Percentiles rank a stretch among this genome's conserved stretches.
Conservation (phyloP, 2,113 vertebrate genomes). For the Apistogramma diplotaenia region DNA sequence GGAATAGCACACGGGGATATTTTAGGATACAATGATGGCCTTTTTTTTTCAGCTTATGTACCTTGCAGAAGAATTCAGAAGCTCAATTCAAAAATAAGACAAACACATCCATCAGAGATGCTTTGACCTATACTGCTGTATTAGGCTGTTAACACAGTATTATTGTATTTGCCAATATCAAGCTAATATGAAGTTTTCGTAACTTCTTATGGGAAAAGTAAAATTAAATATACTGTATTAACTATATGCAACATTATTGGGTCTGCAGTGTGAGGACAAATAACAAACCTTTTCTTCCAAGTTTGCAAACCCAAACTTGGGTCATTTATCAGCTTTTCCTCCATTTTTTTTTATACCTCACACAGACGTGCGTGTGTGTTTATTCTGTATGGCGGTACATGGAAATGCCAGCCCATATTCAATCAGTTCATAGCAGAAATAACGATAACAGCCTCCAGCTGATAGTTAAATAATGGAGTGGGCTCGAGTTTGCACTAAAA, state of each 20-base stretch:
- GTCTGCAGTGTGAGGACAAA: background rate
- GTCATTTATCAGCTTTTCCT: background rate
- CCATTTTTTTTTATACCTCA: background rate
- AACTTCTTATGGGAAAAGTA: background rate
- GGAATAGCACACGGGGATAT: slow-evolving; percentile 45
- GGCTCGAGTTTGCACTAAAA: slow-evolving; percentile 26
- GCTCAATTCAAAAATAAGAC: background rate
- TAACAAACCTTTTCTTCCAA: background rate
- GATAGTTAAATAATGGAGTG: slow-evolving; percentile 16
- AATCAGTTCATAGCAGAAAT: background rate
- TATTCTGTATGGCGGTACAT: background rate
- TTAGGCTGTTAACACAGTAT: background rate
- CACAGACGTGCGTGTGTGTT: background rate
- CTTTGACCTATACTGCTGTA: rapidly evolving
- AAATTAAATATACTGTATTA: background rate
- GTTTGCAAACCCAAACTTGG: too few relatives aligned
- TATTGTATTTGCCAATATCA: background rate
- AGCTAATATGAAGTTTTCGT: background rate
- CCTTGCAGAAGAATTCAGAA: background rate
- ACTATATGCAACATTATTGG: background rate
- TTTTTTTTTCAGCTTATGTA: background rate
- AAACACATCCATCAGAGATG: background rate
- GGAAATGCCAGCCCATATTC: slow-evolving; percentile 22
- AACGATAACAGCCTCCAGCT: slow-evolving; percentile 12
- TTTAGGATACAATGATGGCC: slow-evolving; percentile 51